phyloP scores from a whole-genome alignment of 2,113 vertebrate species.

The Zeus faber region DNA sequence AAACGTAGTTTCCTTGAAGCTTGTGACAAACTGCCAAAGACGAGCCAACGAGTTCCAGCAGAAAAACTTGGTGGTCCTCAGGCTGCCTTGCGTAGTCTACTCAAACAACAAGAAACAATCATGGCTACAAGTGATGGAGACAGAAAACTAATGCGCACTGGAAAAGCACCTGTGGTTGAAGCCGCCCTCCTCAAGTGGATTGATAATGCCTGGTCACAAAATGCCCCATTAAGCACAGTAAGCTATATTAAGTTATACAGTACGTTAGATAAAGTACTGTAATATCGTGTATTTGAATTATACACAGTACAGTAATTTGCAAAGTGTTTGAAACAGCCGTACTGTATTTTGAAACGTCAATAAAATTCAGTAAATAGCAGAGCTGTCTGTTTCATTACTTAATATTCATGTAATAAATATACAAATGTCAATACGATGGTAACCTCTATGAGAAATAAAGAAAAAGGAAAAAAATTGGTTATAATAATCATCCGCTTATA shows the following conservation, averaged over 20 bases:
- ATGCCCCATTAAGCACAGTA: background rate
- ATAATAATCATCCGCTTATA: no score
- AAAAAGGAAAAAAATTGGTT: no score
- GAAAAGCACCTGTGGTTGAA: slow-evolving; percentile 1
- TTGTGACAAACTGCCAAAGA: background rate
- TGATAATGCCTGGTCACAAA: background rate
- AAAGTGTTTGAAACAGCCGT: background rate
- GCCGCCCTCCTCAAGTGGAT: slow-evolving; percentile 1
- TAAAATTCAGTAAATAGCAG: slow-evolving; percentile 1
- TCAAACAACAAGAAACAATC: slow-evolving; percentile 3
- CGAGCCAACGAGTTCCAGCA: background rate
- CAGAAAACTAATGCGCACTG: no score
- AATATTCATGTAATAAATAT: background rate
- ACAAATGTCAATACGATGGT: slow-evolving; percentile 9
- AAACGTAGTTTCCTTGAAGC: background rate
- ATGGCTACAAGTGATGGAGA: slow-evolving; percentile 1
- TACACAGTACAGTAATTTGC: background rate
- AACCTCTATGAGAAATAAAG: slow-evolving; percentile 24
- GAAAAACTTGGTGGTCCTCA: background rate
- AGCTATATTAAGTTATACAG: background rate
- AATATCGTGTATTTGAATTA: no score
- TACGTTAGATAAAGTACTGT: no score
- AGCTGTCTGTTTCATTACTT: slow-evolving; percentile 1
- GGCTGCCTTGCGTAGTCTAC: background rate
- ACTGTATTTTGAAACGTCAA: slow-evolving; percentile 3